Evolutionary conservation across 2,888 invertebrate species (phyloP).

Genomic region (Volucella inflata): DNA sequence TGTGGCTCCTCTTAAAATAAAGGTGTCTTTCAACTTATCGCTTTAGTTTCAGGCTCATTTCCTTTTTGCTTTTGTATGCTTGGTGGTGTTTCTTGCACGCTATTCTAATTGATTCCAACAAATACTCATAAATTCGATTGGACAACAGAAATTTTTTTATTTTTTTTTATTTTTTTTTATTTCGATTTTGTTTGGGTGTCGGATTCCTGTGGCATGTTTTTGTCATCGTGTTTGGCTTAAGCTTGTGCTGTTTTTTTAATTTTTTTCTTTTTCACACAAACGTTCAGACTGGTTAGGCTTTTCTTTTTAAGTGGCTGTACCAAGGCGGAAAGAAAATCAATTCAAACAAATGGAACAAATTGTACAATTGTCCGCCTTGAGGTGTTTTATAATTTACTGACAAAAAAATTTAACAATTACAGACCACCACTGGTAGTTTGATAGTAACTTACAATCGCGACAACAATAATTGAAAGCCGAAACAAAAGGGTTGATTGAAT

Average conservation of each 20-base stretch:
- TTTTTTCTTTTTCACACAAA: not conserved
- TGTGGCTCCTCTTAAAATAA: slow-evolving; percentile 39
- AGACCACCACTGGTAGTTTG: slow-evolving; percentile 37
- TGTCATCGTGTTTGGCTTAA: slow-evolving; percentile 55
- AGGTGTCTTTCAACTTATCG: slow-evolving; percentile 43
- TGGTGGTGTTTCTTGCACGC: slow-evolving; percentile 51
- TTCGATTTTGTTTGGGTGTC: not conserved
- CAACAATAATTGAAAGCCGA: slow-evolving; percentile 65
- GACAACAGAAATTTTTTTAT: slow-evolving; percentile 69
- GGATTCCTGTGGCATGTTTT: slow-evolving; percentile 67
- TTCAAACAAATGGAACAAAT: slow-evolving; percentile 63
- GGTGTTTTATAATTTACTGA: slow-evolving; percentile 60
- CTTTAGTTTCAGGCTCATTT: slow-evolving; percentile 18
- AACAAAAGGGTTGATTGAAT: slow-evolving; percentile 70
- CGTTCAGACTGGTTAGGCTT: too few species aligned
- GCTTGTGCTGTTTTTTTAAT: slow-evolving; percentile 6
- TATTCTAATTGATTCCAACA: slow-evolving; percentile 71
- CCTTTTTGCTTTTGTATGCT: not conserved
- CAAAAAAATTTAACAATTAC: slow-evolving; percentile 58
- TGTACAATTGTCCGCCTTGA: slow-evolving; percentile 55
- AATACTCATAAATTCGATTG: slow-evolving; percentile 72
- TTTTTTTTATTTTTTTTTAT: not conserved
- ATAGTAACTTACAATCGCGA: slow-evolving; percentile 37
- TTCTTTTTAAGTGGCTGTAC: not conserved
- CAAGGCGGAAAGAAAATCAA: slow-evolving; percentile 55